phyloP scores from a whole-genome alignment of 2,113 vertebrate species.

The Spea bombifrons region DNA sequence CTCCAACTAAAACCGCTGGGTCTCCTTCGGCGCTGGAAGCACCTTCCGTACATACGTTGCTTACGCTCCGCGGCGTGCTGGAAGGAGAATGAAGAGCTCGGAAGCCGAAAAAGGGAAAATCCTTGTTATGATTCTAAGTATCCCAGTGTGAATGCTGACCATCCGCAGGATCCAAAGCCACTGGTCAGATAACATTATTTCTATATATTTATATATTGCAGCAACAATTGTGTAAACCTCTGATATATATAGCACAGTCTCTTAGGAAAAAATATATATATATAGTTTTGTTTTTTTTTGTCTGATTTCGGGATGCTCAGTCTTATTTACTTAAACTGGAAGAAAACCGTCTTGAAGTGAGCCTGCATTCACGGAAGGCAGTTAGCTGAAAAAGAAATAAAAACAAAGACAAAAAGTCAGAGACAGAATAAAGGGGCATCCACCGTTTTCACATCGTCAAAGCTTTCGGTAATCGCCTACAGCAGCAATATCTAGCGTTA shows the following conservation, averaged over 20 bases:
- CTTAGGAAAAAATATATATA: slow-evolving; percentile 65
- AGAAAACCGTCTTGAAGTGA: slow-evolving; percentile 70
- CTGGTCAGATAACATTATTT: slow-evolving; percentile 49
- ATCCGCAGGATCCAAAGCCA: slow-evolving; percentile 55
- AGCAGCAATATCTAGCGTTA: no score
- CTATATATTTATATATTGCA: slow-evolving; percentile 61
- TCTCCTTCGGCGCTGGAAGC: not conserved
- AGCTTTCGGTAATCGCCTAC: no score
- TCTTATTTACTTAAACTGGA: slow-evolving; percentile 70
- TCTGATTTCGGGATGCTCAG: slow-evolving; percentile 68
- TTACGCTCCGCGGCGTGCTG: not conserved
- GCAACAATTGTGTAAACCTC: slow-evolving; percentile 64
- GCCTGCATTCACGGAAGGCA: slow-evolving; percentile 74
- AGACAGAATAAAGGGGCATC: not conserved
- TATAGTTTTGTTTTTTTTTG: slow-evolving; percentile 61
- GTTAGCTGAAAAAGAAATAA: slow-evolving; percentile 81
- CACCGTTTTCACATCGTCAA: no score
- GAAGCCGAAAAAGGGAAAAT: slow-evolving; percentile 4
- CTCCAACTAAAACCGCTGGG: not conserved
- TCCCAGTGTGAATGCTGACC: slow-evolving; percentile 54
- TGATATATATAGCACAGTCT: slow-evolving; percentile 65
- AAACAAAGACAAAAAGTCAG: not conserved
- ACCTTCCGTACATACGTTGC: not conserved
- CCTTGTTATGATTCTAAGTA: slow-evolving; percentile 20
- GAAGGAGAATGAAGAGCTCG: not conserved